Evolutionary conservation across 2,113 vertebrate species (phyloP).

Genomic region (Chinchilla lanigera): DNA sequence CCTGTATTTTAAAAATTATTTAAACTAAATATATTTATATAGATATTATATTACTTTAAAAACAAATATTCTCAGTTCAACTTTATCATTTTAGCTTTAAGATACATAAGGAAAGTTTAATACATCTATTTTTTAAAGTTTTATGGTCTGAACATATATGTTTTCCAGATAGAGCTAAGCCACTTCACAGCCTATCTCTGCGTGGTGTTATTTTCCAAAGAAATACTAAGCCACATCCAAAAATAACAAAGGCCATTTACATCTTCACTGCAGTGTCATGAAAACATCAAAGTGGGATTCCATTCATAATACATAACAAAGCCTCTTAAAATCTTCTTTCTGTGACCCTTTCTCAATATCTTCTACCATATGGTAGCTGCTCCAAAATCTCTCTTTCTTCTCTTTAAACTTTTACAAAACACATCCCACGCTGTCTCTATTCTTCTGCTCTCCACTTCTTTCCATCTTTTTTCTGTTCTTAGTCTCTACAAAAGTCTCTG

Average conservation of each 20-base stretch:
- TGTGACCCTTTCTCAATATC: neutral
- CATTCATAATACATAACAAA: slow-evolving; percentile 53
- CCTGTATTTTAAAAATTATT: neutral
- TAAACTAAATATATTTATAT: neutral
- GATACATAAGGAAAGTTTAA: slow-evolving; percentile 40
- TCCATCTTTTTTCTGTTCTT: neutral
- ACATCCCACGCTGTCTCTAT: neutral
- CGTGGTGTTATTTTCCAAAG: slow-evolving; percentile 58
- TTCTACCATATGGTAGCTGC: neutral
- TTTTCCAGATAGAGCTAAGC: slow-evolving; percentile 70
- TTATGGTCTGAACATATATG: slow-evolving; percentile 48
- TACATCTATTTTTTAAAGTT: slow-evolving; percentile 59
- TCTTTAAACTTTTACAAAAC: neutral
- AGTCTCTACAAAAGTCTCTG: neutral
- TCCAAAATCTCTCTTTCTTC: neutral
- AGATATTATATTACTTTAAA: neutral
- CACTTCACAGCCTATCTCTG: slow-evolving; percentile 48
- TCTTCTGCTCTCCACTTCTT: neutral
- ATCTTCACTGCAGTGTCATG: neutral
- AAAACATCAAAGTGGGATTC: slow-evolving; percentile 63
- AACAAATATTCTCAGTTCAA: neutral
- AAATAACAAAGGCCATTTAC: slow-evolving; percentile 72
- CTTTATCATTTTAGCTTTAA: slow-evolving; percentile 62
- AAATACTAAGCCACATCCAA: slow-evolving; percentile 71
- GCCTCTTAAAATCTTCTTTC: slow-evolving; percentile 13